phyloP scores from a whole-genome alignment of 1,140 invertebrate species.

The Drosophila setifemur region DNA sequence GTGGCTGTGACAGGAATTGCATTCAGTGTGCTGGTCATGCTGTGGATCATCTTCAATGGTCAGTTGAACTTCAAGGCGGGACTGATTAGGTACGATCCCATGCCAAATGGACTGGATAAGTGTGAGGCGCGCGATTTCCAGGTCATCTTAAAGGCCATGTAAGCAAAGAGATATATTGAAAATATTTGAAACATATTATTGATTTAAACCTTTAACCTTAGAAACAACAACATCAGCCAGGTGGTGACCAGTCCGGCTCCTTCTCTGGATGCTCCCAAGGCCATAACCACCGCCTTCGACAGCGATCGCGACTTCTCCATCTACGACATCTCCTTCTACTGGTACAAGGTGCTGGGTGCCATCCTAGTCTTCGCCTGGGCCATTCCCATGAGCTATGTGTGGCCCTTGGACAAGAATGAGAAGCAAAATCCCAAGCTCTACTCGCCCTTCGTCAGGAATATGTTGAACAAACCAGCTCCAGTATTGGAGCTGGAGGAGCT shows the following conservation, averaged over 20 bases:
- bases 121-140: constrained; percentile 83
- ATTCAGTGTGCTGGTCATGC: constrained; percentile 86
- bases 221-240: constrained; percentile 17
- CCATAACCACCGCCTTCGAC: constrained; percentile 60
- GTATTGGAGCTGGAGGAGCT: constrained; percentile 54
- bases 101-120: constrained; percentile 84
- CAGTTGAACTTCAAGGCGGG: constrained; percentile 87
- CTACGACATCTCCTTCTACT: constrained; percentile 85
- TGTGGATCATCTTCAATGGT: constrained; percentile 91
- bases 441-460: constrained; percentile 57
- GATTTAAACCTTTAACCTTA: neutral
- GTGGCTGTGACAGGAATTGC: constrained; percentile 88
- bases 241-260: constrained; percentile 1
- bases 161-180: neutral
- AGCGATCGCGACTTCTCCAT: constrained; percentile 83
- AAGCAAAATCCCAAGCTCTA: constrained; percentile 66
- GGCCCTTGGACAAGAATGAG: constrained; percentile 45
- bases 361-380: constrained; percentile 86
- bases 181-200: rapidly evolving
- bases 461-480: constrained; percentile 16
- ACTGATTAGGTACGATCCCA: constrained; percentile 83
- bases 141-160: constrained; percentile 55
- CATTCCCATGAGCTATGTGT: constrained; percentile 81
- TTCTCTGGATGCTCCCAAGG: neutral
- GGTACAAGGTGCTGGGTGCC: constrained; percentile 86